Base-by-base conservation (phyloP, 1,140 invertebrate species). In the Tachypleus tridentatus region DNA sequence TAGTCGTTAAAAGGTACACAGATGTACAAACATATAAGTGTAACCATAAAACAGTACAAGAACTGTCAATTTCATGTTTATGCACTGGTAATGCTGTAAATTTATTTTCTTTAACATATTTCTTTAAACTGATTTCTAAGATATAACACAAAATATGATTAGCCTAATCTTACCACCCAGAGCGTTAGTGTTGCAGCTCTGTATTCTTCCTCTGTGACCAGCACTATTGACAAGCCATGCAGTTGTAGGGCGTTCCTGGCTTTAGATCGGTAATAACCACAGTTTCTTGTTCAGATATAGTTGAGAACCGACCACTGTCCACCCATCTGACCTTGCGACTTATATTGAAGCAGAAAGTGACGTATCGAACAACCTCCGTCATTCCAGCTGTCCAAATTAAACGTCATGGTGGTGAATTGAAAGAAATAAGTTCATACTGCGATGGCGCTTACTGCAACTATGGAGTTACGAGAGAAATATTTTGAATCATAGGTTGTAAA, bases 181-280 rank as follows among this genome's bases (percentile, higher is more conserved):
- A 29, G 29, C 29, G 92, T 96, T 7, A 97, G 82, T 10, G 94
- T 97, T n/a, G 91, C 91, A 77, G 97, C 96, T 80, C 93, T 89
- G 74, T 93, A 89, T 82, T 95, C 87, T 58, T 89, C 89, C 50
- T 94, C 90, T 29, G 91, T 90, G 70, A 93, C 93, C 94, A 63
- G 93, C 93, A 73, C 94, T 94, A 74, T 95, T 97, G 77, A 96
- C 91, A 48, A 4, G 91, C 94, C n/a, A 97, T 92, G n/a, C n/a
- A n/a, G n/a, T n/a, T n/a, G 52, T 70, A 62, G 74, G 53, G 72
- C 62, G 78, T 79, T 5, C 74, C 72, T 5, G 73, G 67, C 51
- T 65, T 64, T 29, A 78, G 57, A 9, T 70, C 69, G 29, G 29
- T 29, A 29, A 29, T 29, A 29, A 29, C 29, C 29, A 29, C 29